phyloP scores from a whole-genome alignment of 2,113 vertebrate species.

The Poecilia latipinna region DNA sequence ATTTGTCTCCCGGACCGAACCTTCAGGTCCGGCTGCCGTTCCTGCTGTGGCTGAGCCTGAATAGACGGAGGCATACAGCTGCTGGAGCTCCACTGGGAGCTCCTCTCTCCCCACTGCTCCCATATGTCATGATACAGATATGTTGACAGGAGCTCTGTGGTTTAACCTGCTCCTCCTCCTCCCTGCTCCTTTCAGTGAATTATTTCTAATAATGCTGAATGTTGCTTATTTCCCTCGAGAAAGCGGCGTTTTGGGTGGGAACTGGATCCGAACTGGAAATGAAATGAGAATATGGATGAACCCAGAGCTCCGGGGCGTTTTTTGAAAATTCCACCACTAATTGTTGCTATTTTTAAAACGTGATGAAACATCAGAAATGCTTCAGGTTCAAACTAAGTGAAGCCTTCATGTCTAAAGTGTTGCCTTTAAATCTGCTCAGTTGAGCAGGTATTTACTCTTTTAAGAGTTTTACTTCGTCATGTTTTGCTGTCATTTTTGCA shows the following conservation, averaged over 20 bases:
- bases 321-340: neutral
- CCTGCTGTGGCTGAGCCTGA: conserved; percentile 18
- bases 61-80: neutral
- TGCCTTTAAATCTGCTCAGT: too few species aligned
- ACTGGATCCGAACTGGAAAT: neutral
- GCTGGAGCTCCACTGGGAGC: conserved; percentile 6
- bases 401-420: neutral
- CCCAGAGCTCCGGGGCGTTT: neutral
- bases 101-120: conserved; percentile 5
- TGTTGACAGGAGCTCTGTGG: conserved; percentile 22
- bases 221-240: too few species aligned
- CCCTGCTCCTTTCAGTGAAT: neutral
- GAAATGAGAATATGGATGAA: neutral
- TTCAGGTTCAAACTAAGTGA: neutral
- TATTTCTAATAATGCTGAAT: neutral
- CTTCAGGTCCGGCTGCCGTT: conserved; percentile 11
- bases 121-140: conserved; percentile 29
- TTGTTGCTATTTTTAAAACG: neutral
- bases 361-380: neutral
- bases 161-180: neutral
- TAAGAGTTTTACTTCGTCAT: neutral
- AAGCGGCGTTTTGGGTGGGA: neutral
- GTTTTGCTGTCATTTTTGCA: neutral
- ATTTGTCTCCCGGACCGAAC: neutral
- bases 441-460: neutral